phyloP scores from a whole-genome alignment of 2,797 vertebrate genomes.

The Diglossa cyanea region DNA sequence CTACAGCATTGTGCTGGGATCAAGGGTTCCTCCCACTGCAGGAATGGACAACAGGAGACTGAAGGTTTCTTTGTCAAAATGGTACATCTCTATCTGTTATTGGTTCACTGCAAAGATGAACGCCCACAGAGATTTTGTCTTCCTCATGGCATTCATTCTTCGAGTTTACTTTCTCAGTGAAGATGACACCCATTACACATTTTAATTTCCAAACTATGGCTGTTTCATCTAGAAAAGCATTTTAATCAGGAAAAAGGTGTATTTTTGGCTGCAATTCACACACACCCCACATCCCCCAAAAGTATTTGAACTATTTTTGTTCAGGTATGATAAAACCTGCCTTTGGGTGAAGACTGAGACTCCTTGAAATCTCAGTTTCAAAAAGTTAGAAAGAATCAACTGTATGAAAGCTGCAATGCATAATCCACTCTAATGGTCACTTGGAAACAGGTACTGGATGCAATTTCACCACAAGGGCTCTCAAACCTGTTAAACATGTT shows the following conservation, averaged over 20 bases:
- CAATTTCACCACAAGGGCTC: background rate
- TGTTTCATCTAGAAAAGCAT: background rate
- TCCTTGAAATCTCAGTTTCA: background rate
- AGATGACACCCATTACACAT: background rate
- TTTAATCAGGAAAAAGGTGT: conserved; percentile 16
- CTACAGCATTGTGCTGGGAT: background rate
- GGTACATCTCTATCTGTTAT: background rate
- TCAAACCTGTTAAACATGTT: background rate
- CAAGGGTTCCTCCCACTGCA: background rate
- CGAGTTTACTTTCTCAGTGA: background rate
- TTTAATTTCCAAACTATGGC: background rate
- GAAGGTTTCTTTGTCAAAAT: background rate
- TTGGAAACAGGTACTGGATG: background rate
- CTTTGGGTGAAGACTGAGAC: background rate
- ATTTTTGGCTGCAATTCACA: background rate
- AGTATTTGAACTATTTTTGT: background rate
- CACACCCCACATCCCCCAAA: background rate
- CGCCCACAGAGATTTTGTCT: background rate
- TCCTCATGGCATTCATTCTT: background rate
- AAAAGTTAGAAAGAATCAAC: background rate
- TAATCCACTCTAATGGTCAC: background rate
- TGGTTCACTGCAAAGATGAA: background rate
- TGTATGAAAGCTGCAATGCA: background rate
- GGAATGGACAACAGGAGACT: background rate
- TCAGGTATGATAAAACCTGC: background rate